phyloP scores from a whole-genome alignment of 1,140 invertebrate genomes.

The Paracyclopina nana region DNA sequence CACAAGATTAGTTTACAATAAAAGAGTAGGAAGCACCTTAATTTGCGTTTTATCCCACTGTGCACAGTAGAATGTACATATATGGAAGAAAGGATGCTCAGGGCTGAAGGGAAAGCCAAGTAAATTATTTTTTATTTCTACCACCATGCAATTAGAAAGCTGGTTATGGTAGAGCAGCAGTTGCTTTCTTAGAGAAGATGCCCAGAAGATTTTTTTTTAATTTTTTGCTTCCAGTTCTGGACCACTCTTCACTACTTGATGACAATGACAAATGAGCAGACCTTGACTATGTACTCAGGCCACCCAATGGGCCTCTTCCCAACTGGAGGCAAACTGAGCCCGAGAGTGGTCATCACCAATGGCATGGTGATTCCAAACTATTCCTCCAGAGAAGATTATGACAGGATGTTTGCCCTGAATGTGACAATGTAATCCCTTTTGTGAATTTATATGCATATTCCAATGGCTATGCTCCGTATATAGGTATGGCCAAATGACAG shows the following conservation, averaged over 20 bases:
- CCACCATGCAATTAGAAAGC: no score
- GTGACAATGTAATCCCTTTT: constrained; percentile 39
- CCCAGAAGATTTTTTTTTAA: no score
- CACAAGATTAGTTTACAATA: no score
- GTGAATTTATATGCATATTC: constrained; percentile 8
- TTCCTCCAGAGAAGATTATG: constrained; percentile 32
- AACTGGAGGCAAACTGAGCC: constrained; percentile 27
- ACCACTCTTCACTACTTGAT: constrained; percentile 39
- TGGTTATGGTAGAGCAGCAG: no score
- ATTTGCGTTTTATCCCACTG: no score
- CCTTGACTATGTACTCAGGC: constrained; percentile 42
- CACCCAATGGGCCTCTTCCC: constrained; percentile 46
- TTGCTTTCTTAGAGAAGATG: no score
- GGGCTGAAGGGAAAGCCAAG: no score
- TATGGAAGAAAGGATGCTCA: no score
- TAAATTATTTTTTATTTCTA: no score
- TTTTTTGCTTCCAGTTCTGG: constrained; percentile 44
- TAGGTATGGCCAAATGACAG: constrained; percentile 35
- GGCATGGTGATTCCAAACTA: constrained; percentile 50
- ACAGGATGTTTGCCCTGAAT: constrained; percentile 39
- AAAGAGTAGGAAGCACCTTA: no score
- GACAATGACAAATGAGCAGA: constrained; percentile 38
- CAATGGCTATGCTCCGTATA: no score
- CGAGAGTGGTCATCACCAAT: constrained; percentile 45
- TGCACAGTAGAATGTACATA: no score